Evolutionary conservation across 2,113 vertebrate genomes (phyloP).

Genomic region (Protobothrops flavoviridis): DNA sequence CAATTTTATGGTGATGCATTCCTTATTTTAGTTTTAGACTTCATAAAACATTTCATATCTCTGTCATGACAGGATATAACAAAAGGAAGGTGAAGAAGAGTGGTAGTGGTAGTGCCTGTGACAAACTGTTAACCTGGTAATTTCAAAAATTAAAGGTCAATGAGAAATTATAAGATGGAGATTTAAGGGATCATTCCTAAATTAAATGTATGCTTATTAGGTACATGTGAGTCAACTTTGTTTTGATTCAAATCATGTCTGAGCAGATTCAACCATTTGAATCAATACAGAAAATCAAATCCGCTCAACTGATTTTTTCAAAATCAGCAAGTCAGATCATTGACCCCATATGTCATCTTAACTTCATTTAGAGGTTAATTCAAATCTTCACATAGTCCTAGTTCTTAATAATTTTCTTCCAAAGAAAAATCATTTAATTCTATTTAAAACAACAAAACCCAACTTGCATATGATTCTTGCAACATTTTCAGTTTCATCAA

Average conservation of each 20-base stretch:
- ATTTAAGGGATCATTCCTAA: too few species aligned
- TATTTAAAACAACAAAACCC: neutral
- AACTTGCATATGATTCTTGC: neutral
- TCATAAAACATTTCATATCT: neutral
- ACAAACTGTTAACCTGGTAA: too few species aligned
- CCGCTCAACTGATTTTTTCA: neutral
- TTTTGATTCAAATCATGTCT: too few species aligned
- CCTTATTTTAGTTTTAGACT: neutral
- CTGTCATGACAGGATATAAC: neutral
- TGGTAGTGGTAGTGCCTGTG: neutral
- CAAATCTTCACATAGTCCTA: neutral
- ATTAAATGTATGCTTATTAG: too few species aligned
- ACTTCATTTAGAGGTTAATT: neutral
- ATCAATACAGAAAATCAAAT: neutral
- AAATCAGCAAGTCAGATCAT: neutral
- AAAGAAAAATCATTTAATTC: too few species aligned
- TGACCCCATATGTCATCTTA: neutral
- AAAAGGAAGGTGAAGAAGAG: neutral
- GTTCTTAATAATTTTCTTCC: too few species aligned
- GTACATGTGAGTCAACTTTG: too few species aligned
- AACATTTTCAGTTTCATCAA: neutral
- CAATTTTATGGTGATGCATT: neutral
- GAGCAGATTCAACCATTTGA: too few species aligned
- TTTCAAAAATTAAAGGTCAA: too few species aligned
- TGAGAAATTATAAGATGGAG: too few species aligned